Evolutionary conservation across 2,113 vertebrate species (phyloP).

Genomic region (Calidris pygmaea): DNA sequence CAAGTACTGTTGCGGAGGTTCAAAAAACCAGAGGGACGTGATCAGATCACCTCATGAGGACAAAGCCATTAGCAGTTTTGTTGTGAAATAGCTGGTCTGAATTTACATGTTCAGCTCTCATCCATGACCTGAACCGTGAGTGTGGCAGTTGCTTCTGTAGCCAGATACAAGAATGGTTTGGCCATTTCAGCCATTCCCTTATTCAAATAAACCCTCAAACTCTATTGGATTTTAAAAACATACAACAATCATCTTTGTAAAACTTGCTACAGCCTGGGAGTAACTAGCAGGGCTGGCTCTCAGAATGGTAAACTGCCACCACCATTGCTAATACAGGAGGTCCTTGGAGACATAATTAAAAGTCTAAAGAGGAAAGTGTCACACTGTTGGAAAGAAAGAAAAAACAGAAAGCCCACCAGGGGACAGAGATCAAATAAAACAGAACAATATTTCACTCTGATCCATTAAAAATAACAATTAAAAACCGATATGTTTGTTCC

Average conservation of each 20-base stretch:
- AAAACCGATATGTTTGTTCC: constrained; percentile 55
- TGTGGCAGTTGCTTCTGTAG: neutral
- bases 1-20: neutral
- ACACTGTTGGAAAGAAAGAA: constrained; percentile 45
- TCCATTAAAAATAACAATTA: constrained; percentile 72
- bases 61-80: neutral
- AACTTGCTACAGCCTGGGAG: constrained; percentile 14
- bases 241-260: neutral
- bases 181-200: neutral
- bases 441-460: constrained; percentile 68
- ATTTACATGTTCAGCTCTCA: neutral
- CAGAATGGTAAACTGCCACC: constrained; percentile 50
- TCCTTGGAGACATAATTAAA: constrained; percentile 64
- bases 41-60: neutral
- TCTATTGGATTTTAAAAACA: neutral
- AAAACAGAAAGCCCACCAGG: constrained; percentile 37
- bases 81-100: neutral
- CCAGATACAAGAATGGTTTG: neutral
- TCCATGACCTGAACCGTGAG: neutral
- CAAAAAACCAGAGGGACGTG: neutral
- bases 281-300: constrained; percentile 2
- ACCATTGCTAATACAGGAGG: constrained; percentile 39
- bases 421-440: constrained; percentile 69
- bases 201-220: constrained; percentile 20
- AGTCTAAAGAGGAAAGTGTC: constrained; percentile 69